A percentile compares a stretch with the other conserved stretches of the same genome.
phyloP scores from a whole-genome alignment of 2,113 vertebrate genomes.

The Baryphthengus martii region DNA sequence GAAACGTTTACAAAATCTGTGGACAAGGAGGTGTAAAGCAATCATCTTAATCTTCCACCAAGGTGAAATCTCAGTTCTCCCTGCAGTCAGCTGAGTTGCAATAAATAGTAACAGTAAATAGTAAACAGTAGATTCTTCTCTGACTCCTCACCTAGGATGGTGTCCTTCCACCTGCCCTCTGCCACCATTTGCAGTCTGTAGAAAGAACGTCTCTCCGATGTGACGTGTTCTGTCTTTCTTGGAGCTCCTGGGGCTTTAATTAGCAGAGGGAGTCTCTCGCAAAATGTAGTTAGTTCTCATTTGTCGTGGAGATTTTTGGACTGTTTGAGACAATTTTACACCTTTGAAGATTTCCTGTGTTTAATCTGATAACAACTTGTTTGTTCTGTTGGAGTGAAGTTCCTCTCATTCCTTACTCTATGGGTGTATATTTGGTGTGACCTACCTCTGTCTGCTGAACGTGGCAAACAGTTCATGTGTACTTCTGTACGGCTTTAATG shows the following conservation, averaged over 20 bases:
- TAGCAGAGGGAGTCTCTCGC: neutral
- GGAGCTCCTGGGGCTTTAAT: neutral
- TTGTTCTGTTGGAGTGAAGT: neutral
- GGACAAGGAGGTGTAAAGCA: neutral
- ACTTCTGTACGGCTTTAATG: neutral
- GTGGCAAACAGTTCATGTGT: neutral
- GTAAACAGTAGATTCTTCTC: neutral
- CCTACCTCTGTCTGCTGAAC: neutral
- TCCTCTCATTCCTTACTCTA: neutral
- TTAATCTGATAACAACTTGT: neutral
- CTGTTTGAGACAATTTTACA: neutral
- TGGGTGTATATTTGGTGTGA: neutral
- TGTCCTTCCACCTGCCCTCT: neutral
- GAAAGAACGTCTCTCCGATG: neutral
- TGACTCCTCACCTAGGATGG: neutral
- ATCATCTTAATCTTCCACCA: neutral
- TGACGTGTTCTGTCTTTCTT: accelerated
- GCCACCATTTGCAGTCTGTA: neutral
- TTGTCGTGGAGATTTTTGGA: neutral
- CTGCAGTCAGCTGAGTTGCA: neutral
- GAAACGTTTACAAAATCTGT: neutral
- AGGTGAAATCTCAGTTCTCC: neutral
- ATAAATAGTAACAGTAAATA: neutral
- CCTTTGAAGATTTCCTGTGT: neutral
- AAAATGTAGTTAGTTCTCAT: neutral